Evolutionary conservation across 2,797 vertebrate species (phyloP), one percentile per base, ranked within the genome.

Genomic region (Salmo trutta): DNA sequence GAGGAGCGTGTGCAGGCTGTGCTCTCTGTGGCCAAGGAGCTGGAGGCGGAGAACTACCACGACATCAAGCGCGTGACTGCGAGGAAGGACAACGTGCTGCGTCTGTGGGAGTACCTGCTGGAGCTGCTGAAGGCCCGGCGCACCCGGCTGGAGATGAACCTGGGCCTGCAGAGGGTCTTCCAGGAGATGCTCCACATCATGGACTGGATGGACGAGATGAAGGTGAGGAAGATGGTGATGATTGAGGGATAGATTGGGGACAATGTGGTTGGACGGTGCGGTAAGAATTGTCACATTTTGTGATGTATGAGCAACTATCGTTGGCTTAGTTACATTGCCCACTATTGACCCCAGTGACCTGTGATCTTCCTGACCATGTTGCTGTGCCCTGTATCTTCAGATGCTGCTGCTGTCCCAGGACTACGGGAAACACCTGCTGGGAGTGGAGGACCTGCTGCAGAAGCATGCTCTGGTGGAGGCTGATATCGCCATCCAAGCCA

Each of bases 141-240:
- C 17, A 95, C 91, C 80, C 86, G 98, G 0, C 95, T 99, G 65
- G 98, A 99, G 93, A 94, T 95, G 94, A 99, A 96, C 90, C 95
- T 98, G 56, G 97, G 96, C 0, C 91, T 99, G 86, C 97, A 99
- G 88, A 96, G 96, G 72, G 96, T 99, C 86, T 99, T 99, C 95
- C 98, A 99, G 93, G 98, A 99, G 83, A 97, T 99, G 98, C 95
- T 99, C 1, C 96, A 98, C 91, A 97, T 99, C 87, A 99, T 99
- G 97, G 98, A 99, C 94, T 99, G 98, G 98, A 99, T 99, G 98
- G 97, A 98, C 0, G 96, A 98, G 91, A 98, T 98, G 96, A 98
- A 98, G 96, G 97, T 97, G 81, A 71, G 81, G 59, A 41, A 2
- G 33, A 36, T 52, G 10, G 51, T 29, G 17, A 70, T 62, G 41